A percentile compares a stretch with the other conserved stretches of the same genome.
These are phyloP conservation scores for Lasiurus cinereus DNA, from an alignment of 2,113 vertebrate species.

Conservation along the genomic window DNA sequence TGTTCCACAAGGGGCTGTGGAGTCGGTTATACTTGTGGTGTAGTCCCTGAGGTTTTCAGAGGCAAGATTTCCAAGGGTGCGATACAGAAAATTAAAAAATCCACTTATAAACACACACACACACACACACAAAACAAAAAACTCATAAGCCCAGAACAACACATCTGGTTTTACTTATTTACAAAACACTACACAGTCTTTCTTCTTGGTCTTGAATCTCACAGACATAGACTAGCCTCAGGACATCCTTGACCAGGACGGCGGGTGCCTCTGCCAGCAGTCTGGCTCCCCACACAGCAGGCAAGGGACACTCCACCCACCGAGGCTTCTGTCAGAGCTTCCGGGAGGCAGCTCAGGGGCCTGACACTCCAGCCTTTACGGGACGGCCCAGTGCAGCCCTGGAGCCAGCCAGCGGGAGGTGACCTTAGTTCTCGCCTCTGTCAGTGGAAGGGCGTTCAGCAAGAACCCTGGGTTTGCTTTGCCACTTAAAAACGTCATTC, in stretches of 20 bases:
- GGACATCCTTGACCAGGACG: not conserved
- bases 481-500: not conserved
- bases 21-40: conserved; percentile 67
- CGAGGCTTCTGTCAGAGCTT: not conserved
- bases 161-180: conserved; percentile 45
- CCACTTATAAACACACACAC: not conserved
- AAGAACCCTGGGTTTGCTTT: not conserved
- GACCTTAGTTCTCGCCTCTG: not conserved
- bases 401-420: not conserved
- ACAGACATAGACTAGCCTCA: not conserved
- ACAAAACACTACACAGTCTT: not conserved
- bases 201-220: not conserved
- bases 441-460: not conserved
- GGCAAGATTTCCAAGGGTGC: conserved; percentile 69
- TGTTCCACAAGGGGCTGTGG: conserved; percentile 55
- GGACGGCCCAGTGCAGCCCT: not conserved
- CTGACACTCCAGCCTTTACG: not conserved
- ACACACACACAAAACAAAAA: not conserved
- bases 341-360: too few relatives aligned
- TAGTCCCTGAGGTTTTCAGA: conserved; percentile 70
- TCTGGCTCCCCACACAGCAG: not conserved
- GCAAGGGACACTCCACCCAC: not conserved
- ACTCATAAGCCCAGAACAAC: not conserved
- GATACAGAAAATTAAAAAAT: conserved; percentile 40
- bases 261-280: not conserved